These are phyloP conservation scores for Leontopithecus rosalia DNA, from an alignment of 2,797 vertebrate species.

Conservation along the genomic window DNA sequence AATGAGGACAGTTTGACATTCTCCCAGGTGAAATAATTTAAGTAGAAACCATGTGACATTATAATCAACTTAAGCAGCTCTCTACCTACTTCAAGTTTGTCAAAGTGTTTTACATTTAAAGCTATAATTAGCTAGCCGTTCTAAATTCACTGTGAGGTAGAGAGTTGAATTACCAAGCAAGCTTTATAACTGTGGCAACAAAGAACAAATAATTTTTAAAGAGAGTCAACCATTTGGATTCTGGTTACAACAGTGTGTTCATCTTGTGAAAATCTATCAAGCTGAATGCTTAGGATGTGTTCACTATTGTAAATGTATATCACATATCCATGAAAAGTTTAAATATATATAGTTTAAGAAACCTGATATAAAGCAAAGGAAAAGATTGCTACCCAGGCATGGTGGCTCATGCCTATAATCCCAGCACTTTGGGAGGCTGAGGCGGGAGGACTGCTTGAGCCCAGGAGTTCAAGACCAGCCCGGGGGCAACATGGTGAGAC, in stretches of 20 bases:
- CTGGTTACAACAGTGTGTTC: background rate
- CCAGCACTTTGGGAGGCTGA: background rate
- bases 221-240: constrained; percentile 2
- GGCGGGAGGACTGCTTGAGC: background rate
- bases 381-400: background rate
- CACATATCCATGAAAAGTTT: background rate
- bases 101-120: constrained; percentile 79
- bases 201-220: constrained; percentile 64
- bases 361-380: background rate
- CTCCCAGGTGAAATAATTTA: constrained; percentile 79
- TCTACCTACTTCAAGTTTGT: constrained; percentile 79
- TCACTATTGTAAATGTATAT: background rate
- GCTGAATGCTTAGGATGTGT: background rate
- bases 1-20: constrained; percentile 80
- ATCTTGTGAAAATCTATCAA: constrained; percentile 1
- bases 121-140: constrained; percentile 82
- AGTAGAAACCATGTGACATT: constrained; percentile 76
- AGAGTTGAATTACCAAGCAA: constrained; percentile 71
- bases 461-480: background rate
- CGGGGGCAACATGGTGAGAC: background rate
- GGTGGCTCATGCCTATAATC: background rate
- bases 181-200: constrained; percentile 66
- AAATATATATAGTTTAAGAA: background rate
- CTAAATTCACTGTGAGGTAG: constrained; percentile 71
- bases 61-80: constrained; percentile 80